Percentiles rank a stretch among this genome's conserved stretches.
These are phyloP conservation scores for Phasia obesa DNA, from an alignment of 2,888 invertebrate species.

Conservation along the genomic window DNA sequence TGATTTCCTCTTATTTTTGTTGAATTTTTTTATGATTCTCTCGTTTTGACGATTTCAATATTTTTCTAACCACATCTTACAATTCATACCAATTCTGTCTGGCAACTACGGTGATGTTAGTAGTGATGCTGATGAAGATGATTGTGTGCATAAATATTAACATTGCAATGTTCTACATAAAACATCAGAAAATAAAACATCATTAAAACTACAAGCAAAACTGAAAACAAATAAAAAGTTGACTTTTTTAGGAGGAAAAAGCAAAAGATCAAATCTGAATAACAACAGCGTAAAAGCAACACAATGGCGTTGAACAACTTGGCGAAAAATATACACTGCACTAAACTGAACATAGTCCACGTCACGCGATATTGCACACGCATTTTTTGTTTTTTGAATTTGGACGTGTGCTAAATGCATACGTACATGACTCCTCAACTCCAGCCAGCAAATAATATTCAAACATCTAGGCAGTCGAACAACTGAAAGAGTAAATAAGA, in stretches of 20 bases:
- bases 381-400: slow-evolving; percentile 19
- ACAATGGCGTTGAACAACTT: slow-evolving; percentile 20
- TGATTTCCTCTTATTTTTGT: too few relatives aligned
- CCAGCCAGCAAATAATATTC: slow-evolving; percentile 26
- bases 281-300: slow-evolving; percentile 13
- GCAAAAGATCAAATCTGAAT: slow-evolving; percentile 57
- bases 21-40: too few relatives aligned
- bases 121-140: slow-evolving; percentile 29
- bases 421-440: slow-evolving; percentile 43
- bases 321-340: slow-evolving; percentile 48
- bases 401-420: slow-evolving; percentile 56
- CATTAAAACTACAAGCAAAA: slow-evolving; percentile 13
- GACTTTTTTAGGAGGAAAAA: not conserved
- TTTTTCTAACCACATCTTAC: too few relatives aligned
- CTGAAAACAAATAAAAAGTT: not conserved
- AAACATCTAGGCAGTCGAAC: slow-evolving; percentile 19
- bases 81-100: too few relatives aligned
- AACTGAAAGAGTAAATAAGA: not conserved
- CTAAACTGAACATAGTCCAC: slow-evolving; percentile 42
- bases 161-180: too few relatives aligned
- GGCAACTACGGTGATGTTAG: slow-evolving; percentile 12
- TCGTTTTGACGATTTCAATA: too few relatives aligned
- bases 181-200: too few relatives aligned
- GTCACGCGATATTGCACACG: slow-evolving; percentile 62
- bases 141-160: slow-evolving; percentile 42